Conservation (phyloP, 2,888 invertebrate species). For the Xanthia togata region DNA sequence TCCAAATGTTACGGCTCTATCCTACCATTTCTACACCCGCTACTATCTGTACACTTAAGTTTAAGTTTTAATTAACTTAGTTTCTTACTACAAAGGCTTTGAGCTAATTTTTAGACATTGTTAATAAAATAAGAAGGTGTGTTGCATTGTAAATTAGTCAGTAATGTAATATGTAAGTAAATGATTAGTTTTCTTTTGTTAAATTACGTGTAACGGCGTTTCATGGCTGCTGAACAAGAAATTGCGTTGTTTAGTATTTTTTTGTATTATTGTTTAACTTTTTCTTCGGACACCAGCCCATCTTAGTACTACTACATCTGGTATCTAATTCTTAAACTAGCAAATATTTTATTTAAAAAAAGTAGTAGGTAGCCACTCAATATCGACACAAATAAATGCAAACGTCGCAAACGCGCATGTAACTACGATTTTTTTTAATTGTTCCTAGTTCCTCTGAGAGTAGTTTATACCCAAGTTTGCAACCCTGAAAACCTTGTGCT, state of each 20-base stretch:
- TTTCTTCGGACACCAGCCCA: too few species aligned
- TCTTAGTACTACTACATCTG: too few species aligned
- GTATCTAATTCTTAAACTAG: too few species aligned
- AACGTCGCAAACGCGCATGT: too few species aligned
- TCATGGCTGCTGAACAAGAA: conserved; percentile 3
- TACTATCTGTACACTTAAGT: conserved; percentile 59
- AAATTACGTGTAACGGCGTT: conserved; percentile 3
- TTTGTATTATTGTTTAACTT: too few species aligned
- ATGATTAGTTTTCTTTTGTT: conserved; percentile 1
- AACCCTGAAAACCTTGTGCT: too few species aligned
- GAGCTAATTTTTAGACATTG: conserved; percentile 18
- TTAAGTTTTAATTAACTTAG: conserved; percentile 63
- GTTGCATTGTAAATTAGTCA: conserved; percentile 8
- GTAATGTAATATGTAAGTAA: not conserved
- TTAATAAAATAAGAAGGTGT: conserved; percentile 24
- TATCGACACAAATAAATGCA: too few species aligned
- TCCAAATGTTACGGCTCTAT: conserved; percentile 76
- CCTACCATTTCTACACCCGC: conserved; percentile 39
- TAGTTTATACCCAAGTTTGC: too few species aligned
- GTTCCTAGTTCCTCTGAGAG: too few species aligned
- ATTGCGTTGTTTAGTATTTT: not conserved
- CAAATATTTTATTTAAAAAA: too few species aligned
- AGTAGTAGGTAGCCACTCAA: too few species aligned
- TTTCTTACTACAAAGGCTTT: conserved; percentile 30
- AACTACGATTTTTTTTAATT: too few species aligned